Conservation (phyloP, 2,888 invertebrate species). For the Coelopa pilipes region DNA sequence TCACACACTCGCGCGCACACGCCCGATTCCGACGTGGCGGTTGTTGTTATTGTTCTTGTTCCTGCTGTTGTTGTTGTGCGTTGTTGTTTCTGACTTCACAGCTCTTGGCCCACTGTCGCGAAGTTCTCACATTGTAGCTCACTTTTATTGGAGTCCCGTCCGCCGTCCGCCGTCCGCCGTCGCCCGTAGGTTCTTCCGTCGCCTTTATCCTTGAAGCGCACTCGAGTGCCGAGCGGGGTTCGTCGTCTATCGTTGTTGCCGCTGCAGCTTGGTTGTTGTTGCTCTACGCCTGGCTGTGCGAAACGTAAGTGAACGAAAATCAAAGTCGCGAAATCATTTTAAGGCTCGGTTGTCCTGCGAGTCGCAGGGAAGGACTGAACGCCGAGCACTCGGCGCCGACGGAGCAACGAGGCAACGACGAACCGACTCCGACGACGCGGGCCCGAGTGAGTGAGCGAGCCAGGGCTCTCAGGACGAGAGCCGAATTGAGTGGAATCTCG, state of each 20-base stretch:
- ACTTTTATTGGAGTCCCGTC: neutral
- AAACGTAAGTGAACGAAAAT: slow-evolving; percentile 32
- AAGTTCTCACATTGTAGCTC: neutral
- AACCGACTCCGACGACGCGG: too few relatives aligned
- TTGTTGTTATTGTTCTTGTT: neutral
- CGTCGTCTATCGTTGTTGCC: slow-evolving; percentile 10
- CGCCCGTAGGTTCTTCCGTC: slow-evolving; percentile 4
- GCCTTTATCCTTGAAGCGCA: slow-evolving; percentile 27
- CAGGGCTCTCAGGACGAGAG: neutral
- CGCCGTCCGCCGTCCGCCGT: too few relatives aligned
- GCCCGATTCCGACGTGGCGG: neutral
- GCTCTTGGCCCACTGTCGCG: neutral
- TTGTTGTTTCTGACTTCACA: neutral
- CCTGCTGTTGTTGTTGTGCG: neutral
- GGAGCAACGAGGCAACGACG: neutral
- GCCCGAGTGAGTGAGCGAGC: neutral
- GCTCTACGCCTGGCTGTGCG: slow-evolving; percentile 35
- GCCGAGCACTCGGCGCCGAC: neutral
- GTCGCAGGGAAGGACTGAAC: slow-evolving; percentile 34
- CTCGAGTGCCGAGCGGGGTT: neutral
- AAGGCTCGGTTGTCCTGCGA: slow-evolving; percentile 35
- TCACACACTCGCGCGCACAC: slow-evolving; percentile 5
- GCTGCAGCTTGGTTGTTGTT: slow-evolving; percentile 17
- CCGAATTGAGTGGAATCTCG: neutral
- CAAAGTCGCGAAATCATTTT: slow-evolving; percentile 16